Evolutionary conservation across 2,888 invertebrate genomes (phyloP).

Genomic region (Prosopocoilus inquinatus): DNA sequence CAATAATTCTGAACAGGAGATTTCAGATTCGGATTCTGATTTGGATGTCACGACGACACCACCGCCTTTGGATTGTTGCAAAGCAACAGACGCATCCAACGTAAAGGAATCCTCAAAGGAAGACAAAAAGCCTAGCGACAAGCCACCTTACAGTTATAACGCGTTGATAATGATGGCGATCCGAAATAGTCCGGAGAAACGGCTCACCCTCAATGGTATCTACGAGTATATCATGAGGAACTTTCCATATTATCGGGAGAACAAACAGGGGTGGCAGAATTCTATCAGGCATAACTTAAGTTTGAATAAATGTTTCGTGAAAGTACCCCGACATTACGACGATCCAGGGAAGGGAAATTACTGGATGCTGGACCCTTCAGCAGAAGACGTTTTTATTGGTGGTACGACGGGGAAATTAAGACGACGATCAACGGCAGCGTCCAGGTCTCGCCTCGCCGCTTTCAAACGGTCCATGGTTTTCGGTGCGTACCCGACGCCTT

Average conservation of each 20-base stretch:
- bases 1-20: constrained; percentile 34
- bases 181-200: constrained; percentile 84
- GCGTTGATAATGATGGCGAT: constrained; percentile 99
- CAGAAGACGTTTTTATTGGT: constrained; percentile 98
- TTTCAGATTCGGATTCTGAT: constrained; percentile 64
- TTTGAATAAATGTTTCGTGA: constrained; percentile 97
- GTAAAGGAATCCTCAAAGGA: constrained; percentile 37
- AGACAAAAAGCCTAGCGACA: constrained; percentile 78
- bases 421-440: constrained; percentile 86
- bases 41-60: constrained; percentile 77
- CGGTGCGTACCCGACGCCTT: constrained; percentile 57
- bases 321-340: constrained; percentile 95
- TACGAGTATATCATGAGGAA: constrained; percentile 99
- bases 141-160: constrained; percentile 98
- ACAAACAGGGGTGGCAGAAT: constrained; percentile 99
- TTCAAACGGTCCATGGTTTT: constrained; percentile 79
- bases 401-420: constrained; percentile 95
- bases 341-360: constrained; percentile 99
- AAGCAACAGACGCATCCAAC: constrained; percentile 43
- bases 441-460: constrained; percentile 83
- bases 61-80: constrained; percentile 69
- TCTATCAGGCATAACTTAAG: constrained; percentile 96
- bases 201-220: constrained; percentile 92
- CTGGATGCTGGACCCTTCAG: constrained; percentile 98
- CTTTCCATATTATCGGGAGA: constrained; percentile 97